Evolutionary conservation across 2,797 vertebrate species (phyloP).

Genomic region (Chanos chanos): DNA sequence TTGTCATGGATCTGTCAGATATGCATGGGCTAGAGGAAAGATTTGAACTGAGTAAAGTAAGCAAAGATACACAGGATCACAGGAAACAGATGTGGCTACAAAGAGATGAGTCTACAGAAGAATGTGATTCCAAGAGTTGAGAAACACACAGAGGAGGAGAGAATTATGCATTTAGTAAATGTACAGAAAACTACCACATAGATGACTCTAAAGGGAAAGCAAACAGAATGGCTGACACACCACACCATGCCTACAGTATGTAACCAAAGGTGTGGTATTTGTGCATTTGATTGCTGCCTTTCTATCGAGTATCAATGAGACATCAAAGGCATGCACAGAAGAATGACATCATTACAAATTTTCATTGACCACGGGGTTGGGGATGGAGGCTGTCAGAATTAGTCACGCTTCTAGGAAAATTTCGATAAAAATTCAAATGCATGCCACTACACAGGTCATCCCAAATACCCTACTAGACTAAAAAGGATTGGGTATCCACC

Average conservation of each 20-base stretch:
- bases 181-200: slow-evolving; percentile 56
- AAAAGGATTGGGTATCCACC: no score
- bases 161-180: slow-evolving; percentile 48
- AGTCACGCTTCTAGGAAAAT: no score
- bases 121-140: slow-evolving; percentile 51
- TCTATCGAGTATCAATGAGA: neutral
- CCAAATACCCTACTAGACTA: no score
- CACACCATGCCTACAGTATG: neutral
- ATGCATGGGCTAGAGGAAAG: neutral
- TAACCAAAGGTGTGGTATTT: no score
- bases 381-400: no score
- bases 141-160: slow-evolving; percentile 50
- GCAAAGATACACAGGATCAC: slow-evolving; percentile 47
- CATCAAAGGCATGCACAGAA: neutral
- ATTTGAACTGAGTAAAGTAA: slow-evolving; percentile 38
- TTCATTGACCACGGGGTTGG: no score
- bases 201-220: slow-evolving; percentile 28
- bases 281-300: neutral
- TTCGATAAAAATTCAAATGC: no score
- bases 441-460: no score
- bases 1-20: neutral
- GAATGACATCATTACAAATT: no score
- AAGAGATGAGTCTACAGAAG: slow-evolving; percentile 47
- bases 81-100: slow-evolving; percentile 70
- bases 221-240: slow-evolving; percentile 34